These are phyloP conservation scores for Scaptodrosophila lebanonensis DNA, from an alignment of 1,140 invertebrate species.

Conservation along the genomic window DNA sequence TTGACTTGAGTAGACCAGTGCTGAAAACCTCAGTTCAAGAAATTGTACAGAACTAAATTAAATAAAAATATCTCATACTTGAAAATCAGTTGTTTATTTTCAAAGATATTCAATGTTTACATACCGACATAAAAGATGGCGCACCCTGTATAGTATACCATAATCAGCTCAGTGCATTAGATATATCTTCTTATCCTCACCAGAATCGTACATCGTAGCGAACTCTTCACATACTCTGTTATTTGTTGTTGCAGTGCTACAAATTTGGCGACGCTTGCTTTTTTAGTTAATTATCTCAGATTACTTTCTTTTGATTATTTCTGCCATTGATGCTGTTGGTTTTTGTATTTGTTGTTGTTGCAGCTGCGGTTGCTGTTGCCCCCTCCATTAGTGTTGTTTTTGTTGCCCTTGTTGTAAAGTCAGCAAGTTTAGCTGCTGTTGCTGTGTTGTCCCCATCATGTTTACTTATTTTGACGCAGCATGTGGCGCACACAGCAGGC, in stretches of 20 bases:
- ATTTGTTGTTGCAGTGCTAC: constrained; percentile 43
- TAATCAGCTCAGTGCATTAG: constrained; percentile 16
- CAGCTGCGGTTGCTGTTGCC: constrained; percentile 13
- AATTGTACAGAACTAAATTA: too few species aligned
- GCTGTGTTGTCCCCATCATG: constrained; percentile 52
- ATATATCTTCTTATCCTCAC: not conserved
- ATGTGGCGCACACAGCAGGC: constrained; percentile 62
- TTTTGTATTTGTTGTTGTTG: constrained; percentile 1
- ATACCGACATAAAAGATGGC: too few species aligned
- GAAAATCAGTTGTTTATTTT: too few species aligned
- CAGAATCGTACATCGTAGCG: not conserved
- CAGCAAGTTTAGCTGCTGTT: constrained; percentile 53
- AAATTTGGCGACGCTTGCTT: constrained; percentile 69
- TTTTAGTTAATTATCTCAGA: constrained; percentile 71
- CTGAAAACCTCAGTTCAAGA: too few species aligned
- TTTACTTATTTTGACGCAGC: constrained; percentile 71
- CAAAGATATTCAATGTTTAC: too few species aligned
- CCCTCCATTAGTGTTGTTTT: not conserved
- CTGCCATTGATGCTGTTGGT: constrained; percentile 34
- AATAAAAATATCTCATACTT: too few species aligned
- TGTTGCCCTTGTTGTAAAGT: constrained; percentile 53
- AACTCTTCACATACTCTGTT: constrained; percentile 3
- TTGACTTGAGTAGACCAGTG: too few species aligned
- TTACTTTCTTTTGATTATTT: constrained; percentile 73
- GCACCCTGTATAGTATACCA: constrained; percentile 3